Conservation (phyloP, 2,113 vertebrate genomes). For the Octodon degus region DNA sequence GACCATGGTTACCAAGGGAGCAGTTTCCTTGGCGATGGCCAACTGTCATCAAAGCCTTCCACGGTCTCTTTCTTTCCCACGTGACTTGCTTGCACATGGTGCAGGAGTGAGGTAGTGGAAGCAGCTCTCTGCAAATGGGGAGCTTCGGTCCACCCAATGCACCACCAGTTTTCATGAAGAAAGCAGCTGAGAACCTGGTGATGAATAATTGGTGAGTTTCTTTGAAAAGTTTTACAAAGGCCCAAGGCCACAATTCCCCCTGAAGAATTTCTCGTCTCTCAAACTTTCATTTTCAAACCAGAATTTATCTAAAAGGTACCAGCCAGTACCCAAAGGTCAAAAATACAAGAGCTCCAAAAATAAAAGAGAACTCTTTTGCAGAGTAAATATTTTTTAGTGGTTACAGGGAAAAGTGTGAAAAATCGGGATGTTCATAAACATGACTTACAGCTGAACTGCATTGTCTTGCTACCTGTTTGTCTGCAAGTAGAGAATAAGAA, state of each 20-base stretch:
- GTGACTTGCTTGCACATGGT: slow-evolving; percentile 83
- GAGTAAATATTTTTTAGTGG: slow-evolving; percentile 53
- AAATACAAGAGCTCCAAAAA: slow-evolving; percentile 48
- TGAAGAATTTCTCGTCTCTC: slow-evolving; percentile 55
- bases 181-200: slow-evolving; percentile 71
- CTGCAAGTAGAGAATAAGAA: slow-evolving; percentile 9
- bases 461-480: slow-evolving; percentile 33
- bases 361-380: neutral
- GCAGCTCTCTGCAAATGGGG: slow-evolving; percentile 75
- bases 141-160: neutral
- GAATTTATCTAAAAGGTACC: slow-evolving; percentile 31
- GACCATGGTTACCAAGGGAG: slow-evolving; percentile 90
- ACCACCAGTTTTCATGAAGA: slow-evolving; percentile 43
- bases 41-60: slow-evolving; percentile 86
- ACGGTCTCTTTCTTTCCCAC: slow-evolving; percentile 77
- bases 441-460: neutral
- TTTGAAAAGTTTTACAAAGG: slow-evolving; percentile 45
- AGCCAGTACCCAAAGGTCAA: slow-evolving; percentile 55
- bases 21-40: slow-evolving; percentile 89
- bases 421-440: neutral
- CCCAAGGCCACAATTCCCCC: slow-evolving; percentile 36
- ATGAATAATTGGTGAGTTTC: slow-evolving; percentile 58
- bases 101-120: slow-evolving; percentile 80
- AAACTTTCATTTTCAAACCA: slow-evolving; percentile 59
- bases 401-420: slow-evolving; percentile 19